Conservation (phyloP, 2,888 invertebrate genomes). For the Baccha elongata region DNA sequence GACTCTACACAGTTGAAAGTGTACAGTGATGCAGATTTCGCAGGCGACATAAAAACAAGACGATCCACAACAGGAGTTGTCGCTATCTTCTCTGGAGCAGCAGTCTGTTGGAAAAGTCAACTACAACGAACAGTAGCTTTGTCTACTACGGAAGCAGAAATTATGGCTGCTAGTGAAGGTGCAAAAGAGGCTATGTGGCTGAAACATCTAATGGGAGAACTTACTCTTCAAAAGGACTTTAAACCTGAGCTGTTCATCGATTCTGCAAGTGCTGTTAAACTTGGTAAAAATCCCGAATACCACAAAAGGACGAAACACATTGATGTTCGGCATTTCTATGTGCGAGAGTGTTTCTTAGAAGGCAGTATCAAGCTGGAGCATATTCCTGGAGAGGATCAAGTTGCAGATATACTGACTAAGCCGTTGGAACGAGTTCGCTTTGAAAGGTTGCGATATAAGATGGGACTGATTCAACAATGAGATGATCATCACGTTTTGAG, state of each 20-base stretch:
- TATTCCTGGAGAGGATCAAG: constrained; percentile 15
- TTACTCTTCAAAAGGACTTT: constrained; percentile 13
- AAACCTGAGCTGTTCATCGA: constrained; percentile 7
- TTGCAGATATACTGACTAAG: constrained; percentile 11
- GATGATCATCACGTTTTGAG: too few species aligned
- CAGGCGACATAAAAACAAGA: constrained; percentile 26
- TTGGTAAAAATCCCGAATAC: constrained; percentile 20
- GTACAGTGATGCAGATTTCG: constrained; percentile 35
- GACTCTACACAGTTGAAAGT: constrained; percentile 6
- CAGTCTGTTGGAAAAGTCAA: constrained; percentile 20
- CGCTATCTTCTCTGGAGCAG: constrained; percentile 20
- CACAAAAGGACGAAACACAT: constrained; percentile 17
- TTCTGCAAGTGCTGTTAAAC: constrained; percentile 24
- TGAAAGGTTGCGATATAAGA: background rate
- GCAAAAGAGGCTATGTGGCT: constrained; percentile 21
- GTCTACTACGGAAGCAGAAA: background rate
- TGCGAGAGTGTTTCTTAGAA: too few species aligned
- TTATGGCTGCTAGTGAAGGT: constrained; percentile 1
- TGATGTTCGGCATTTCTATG: too few species aligned
- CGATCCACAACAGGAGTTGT: constrained; percentile 23
- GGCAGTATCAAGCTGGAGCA: too few species aligned
- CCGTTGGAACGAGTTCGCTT: background rate
- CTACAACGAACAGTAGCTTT: constrained; percentile 18
- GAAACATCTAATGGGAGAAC: constrained; percentile 23
- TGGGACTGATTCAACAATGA: too few species aligned